phyloP scores from a whole-genome alignment of 2,888 invertebrate genomes.

The Carpatolechia fugitivella region DNA sequence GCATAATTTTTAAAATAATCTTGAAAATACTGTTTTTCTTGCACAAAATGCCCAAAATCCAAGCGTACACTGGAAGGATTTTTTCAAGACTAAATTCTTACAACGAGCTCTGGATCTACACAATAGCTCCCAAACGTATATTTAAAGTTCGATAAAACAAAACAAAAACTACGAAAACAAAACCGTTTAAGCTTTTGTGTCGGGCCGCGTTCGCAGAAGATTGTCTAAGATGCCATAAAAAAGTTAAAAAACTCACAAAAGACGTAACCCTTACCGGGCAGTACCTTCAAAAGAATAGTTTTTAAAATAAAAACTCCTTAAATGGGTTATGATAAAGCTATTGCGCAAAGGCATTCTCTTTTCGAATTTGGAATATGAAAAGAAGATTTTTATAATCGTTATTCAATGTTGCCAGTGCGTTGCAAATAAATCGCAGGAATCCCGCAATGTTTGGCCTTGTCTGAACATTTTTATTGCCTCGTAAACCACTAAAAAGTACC shows the following conservation, averaged over 20 bases:
- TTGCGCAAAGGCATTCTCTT: constrained; percentile 34
- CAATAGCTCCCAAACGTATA: constrained; percentile 73
- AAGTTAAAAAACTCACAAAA: constrained; percentile 41
- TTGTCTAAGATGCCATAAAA: constrained; percentile 45
- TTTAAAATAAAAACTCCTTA: constrained; percentile 37
- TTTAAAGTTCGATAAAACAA: constrained; percentile 71
- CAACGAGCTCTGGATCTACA: constrained; percentile 59
- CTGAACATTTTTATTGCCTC: constrained; percentile 65
- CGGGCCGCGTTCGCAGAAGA: constrained; percentile 70
- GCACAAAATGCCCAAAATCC: constrained; percentile 31
- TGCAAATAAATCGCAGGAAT: constrained; percentile 48
- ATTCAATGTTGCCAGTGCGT: constrained; percentile 21
- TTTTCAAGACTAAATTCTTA: constrained; percentile 71
- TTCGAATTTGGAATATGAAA: constrained; percentile 25
- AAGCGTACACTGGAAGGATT: constrained; percentile 66
- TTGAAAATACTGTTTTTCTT: not conserved
- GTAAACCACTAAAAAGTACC: constrained; percentile 75
- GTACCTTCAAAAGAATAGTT: constrained; percentile 45
- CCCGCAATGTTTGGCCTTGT: constrained; percentile 76
- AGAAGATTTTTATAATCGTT: constrained; percentile 25
- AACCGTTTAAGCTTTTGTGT: constrained; percentile 64
- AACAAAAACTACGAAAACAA: constrained; percentile 65
- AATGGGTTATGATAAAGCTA: constrained; percentile 51
- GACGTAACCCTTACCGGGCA: constrained; percentile 62
- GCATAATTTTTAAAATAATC: constrained; percentile 11